Evolutionary conservation across 2,113 vertebrate genomes (phyloP), one percentile per base, ranked within the genome.

Genomic region (Notarius quadriscutis): DNA sequence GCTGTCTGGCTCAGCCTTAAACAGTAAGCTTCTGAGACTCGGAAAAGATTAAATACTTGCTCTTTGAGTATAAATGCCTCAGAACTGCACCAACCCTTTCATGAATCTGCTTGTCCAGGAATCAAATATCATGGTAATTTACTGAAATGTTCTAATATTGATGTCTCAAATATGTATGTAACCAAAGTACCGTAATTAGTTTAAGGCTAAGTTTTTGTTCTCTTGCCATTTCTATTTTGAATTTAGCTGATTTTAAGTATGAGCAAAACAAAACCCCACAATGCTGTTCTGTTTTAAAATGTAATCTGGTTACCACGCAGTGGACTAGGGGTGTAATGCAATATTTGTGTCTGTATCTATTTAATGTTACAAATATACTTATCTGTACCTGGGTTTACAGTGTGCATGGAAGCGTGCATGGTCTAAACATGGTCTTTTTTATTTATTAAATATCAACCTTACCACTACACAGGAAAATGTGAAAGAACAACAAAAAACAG

Each of bases 61-160:
- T 57, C 77, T 41, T 41, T 41, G 41, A 88, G 82, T 79, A 85
- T 89, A 69, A 65, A 84, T 41, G 41, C 41, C 41, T 41, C 41
- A 41, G 41, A 41, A 10, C 74, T 22, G 41, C 48, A 72, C 7
- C 7, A 41, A 41, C 2, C 30, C 5, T 27, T 53, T n/a, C 2
- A 6, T 53, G 25, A 53, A 25, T 6, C 75, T n/a, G 12, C 10
- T 15, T 53, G 48, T 53, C 20, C 11, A 2, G 20, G 74, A 77
- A 53, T 53, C 25, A 25, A 75, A 50, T 25, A 14, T n/a, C 53
- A 5, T 51, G 5, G 20, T 25, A 2, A 11, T n/a, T 51, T 77
- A 50, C 7, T 77, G 12, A 51, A n/a, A n/a, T 77, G 22, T 53
- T n/a, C 11, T n/a, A 25, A 34, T 34, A 71, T 5, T 17, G 67